phyloP scores from a whole-genome alignment of 2,888 invertebrate species.

The Lasioglossum villosulum region DNA sequence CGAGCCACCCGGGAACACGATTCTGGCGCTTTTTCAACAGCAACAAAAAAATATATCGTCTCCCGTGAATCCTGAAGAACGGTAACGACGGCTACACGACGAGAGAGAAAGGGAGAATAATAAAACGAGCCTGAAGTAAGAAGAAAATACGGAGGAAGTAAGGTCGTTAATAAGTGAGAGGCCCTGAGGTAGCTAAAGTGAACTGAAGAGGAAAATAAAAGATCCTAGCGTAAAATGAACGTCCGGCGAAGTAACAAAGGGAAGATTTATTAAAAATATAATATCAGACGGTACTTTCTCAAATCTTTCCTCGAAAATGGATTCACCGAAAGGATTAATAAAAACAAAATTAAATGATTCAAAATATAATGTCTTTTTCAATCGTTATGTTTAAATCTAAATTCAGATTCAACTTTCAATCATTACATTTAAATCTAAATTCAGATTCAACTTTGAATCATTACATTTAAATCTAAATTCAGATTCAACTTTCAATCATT shows the following conservation, averaged over 20 bases:
- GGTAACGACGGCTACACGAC: neutral
- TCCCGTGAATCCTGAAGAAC: neutral
- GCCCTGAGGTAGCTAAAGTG: neutral
- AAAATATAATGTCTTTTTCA: no score
- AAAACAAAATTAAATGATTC: no score
- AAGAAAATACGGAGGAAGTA: neutral
- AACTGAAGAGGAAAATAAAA: neutral
- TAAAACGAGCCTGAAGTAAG: neutral
- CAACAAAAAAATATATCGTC: neutral
- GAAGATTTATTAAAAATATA: constrained; percentile 6
- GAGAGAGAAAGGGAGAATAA: neutral
- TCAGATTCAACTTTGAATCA: no score
- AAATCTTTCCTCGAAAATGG: neutral
- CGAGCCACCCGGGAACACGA: neutral
- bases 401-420: no score
- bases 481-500: no score
- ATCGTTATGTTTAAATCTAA: no score
- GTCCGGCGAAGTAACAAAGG: neutral
- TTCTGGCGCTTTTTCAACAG: neutral
- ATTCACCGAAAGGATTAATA: neutral
- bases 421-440: no score
- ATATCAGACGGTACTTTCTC: neutral
- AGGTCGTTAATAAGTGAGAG: neutral
- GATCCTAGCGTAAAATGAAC: neutral
- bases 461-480: no score